Percentiles rank a stretch among this genome's conserved stretches.
phyloP scores from a whole-genome alignment of 2,888 invertebrate genomes.

The Chloromyia formosa region DNA sequence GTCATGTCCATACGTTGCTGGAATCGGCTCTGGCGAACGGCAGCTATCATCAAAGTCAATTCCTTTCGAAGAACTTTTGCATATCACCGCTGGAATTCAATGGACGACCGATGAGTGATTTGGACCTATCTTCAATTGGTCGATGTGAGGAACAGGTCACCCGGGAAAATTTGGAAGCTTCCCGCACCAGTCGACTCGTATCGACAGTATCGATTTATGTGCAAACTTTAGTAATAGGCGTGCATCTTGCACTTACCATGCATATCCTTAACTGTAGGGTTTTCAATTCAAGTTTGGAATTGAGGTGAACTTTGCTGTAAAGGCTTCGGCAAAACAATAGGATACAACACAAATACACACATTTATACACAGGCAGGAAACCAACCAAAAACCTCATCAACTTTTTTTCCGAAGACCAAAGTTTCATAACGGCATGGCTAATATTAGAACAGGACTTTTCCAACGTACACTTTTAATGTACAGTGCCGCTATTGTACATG shows the following conservation, averaged over 20 bases:
- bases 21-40: constrained; percentile 79
- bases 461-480: no score
- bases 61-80: constrained; percentile 81
- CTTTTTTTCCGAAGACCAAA: no score
- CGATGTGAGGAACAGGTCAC: constrained; percentile 75
- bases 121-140: constrained; percentile 73
- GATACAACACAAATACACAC: no score
- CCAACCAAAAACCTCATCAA: no score
- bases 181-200: constrained; percentile 51
- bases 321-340: not conserved
- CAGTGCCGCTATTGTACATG: no score
- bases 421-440: no score
- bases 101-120: constrained; percentile 76
- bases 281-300: constrained; percentile 24
- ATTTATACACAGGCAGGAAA: no score
- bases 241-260: not conserved
- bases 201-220: not conserved
- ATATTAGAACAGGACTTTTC: no score
- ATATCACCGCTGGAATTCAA: constrained; percentile 86
- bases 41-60: constrained; percentile 68
- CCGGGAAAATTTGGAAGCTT: constrained; percentile 71
- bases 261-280: not conserved
- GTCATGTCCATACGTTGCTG: constrained; percentile 80
- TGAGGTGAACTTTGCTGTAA: constrained; percentile 29
- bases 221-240: constrained; percentile 5